Evolutionary conservation across 2,888 invertebrate genomes (phyloP).

Genomic region (Tinea pellionella): DNA sequence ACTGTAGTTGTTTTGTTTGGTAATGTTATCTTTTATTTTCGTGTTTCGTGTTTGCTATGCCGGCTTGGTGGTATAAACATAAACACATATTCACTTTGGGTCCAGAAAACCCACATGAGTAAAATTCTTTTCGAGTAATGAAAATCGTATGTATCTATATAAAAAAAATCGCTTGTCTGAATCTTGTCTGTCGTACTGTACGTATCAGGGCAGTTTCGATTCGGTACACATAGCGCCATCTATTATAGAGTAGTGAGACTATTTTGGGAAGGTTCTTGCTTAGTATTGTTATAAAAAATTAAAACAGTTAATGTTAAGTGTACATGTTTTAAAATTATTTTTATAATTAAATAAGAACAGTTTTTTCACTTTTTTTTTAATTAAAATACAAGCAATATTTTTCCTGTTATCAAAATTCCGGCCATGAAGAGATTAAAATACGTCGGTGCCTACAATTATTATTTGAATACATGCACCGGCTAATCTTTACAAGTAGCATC

Average conservation of each 20-base stretch:
- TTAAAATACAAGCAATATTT: neutral
- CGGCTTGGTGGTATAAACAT: too few relatives aligned
- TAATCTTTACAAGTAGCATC: slow-evolving; percentile 48
- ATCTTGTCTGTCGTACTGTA: too few relatives aligned
- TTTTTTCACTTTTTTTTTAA: neutral
- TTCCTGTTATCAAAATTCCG: slow-evolving; percentile 28
- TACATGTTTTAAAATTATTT: neutral
- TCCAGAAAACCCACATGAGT: too few relatives aligned
- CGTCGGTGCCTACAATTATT: slow-evolving; percentile 49
- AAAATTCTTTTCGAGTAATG: too few relatives aligned
- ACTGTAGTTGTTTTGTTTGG: neutral
- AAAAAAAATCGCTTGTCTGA: too few relatives aligned
- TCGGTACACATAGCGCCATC: slow-evolving; percentile 39
- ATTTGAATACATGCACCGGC: slow-evolving; percentile 47
- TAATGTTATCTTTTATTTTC: too few relatives aligned
- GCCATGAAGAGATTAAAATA: slow-evolving; percentile 30
- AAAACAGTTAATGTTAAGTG: neutral
- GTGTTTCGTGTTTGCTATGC: too few relatives aligned
- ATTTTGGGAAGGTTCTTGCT: neutral
- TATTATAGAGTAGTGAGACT: slow-evolving; percentile 41
- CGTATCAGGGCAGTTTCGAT: too few relatives aligned
- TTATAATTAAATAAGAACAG: neutral
- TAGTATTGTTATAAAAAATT: neutral
- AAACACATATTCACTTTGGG: too few relatives aligned
- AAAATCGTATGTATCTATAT: too few relatives aligned